phyloP scores from a whole-genome alignment of 2,888 invertebrate species.

The Rosalia funebris region DNA sequence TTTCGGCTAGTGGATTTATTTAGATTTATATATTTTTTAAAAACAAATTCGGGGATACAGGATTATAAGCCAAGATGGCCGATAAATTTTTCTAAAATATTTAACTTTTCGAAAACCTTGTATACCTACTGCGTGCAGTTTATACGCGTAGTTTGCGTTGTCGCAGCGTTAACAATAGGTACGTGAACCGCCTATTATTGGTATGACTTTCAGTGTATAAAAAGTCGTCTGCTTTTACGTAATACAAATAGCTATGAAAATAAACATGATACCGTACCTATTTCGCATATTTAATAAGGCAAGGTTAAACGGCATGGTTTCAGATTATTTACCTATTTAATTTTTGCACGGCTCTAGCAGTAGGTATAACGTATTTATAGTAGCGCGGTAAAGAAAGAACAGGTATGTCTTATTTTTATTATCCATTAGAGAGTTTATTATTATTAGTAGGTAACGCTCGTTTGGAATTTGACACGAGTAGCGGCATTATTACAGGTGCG shows the following conservation, averaged over 20 bases:
- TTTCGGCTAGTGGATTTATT: too few species aligned
- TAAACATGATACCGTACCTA: constrained; percentile 10
- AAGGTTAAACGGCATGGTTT: constrained; percentile 18
- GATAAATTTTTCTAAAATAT: too few species aligned
- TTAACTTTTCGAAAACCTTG: too few species aligned
- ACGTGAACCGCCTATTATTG: too few species aligned
- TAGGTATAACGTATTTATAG: not conserved
- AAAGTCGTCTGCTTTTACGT: constrained; percentile 17
- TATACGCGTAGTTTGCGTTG: too few species aligned
- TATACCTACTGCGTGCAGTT: too few species aligned
- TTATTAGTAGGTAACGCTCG: too few species aligned
- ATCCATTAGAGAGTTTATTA: not conserved
- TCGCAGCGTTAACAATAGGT: too few species aligned
- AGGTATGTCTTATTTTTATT: constrained; percentile 2
- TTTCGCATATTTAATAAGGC: constrained; percentile 12
- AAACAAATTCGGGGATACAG: too few species aligned
- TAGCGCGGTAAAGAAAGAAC: not conserved
- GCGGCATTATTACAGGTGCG: not conserved
- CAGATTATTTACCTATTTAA: not conserved
- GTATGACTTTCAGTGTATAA: constrained; percentile 3
- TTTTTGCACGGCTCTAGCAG: not conserved
- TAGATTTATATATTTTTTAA: too few species aligned
- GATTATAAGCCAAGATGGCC: too few species aligned
- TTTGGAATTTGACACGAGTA: not conserved
- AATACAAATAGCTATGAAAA: constrained; percentile 17